Evolutionary conservation across 2,113 vertebrate species (phyloP), one percentile per base, ranked within the genome.

Genomic region (Eretmochelys imbricata): DNA sequence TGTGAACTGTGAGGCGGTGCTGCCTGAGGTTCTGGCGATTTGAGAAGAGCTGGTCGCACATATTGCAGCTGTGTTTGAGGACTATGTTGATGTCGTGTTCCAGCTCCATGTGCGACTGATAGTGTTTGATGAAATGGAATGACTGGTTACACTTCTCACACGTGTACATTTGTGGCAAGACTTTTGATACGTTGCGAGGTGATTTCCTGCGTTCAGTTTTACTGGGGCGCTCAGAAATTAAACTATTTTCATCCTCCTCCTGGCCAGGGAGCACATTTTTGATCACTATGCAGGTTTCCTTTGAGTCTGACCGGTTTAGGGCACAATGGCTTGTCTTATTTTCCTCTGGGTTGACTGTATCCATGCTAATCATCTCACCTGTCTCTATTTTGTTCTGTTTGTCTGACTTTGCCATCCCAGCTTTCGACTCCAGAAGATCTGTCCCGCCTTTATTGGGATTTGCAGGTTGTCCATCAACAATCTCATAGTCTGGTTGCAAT

Each of bases 11-110:
- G 11, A 94, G 91, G 50, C 8, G 24, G 62, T 97, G 98, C 82
- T 91, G 96, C 38, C 6, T 80, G 25, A 98, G 95, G 78, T 76
- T 85, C 59, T 93, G 94, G 49, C 79, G 83, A 42, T 87, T 94
- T 22, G 97, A 80, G 82, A 97, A 96, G 38, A 94, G 90, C 85
- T 95, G 95, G 69, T 82, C 50, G 10, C 97, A 97, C 0, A 19
- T 1, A 1, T 51, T 79, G 8, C 97, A 98, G 92, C 87, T 76
- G 62, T 96, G 84, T 69, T 96, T 79, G 42, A 95, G 27, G 25
- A 93, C 72, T 20, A 93, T 46, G 4, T 19, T 75, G 7, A 85
- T 3, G 0, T 35, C 20, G 3, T 93, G 97, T 78, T 87, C 87
- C 48, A 91, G 65, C 54, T 88, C 88, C 94, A 85, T 49, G 62